phyloP scores from a whole-genome alignment of 2,888 invertebrate species.

The Graphium colonna region DNA sequence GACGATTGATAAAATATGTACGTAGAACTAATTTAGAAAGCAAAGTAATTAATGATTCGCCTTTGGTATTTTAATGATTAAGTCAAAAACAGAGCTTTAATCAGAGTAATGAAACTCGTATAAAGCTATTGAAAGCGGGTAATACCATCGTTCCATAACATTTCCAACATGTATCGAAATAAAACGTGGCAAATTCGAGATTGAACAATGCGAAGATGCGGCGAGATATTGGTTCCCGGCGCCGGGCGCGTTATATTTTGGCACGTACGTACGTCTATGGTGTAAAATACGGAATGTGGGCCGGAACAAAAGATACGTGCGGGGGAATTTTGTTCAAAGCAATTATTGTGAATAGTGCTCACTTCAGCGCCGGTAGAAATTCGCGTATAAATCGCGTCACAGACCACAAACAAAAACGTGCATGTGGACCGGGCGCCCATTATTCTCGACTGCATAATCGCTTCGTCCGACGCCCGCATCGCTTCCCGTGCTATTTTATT shows the following conservation, averaged over 20 bases:
- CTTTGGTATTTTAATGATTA: neutral
- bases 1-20: neutral
- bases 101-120: slow-evolving; percentile 9
- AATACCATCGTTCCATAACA: slow-evolving; percentile 2
- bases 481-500: slow-evolving; percentile 78
- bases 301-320: slow-evolving; percentile 58
- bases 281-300: slow-evolving; percentile 37
- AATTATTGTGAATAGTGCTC: slow-evolving; percentile 78
- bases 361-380: slow-evolving; percentile 76
- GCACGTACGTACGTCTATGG: slow-evolving; percentile 29
- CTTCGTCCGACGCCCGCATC: slow-evolving; percentile 79
- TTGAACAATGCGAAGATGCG: slow-evolving; percentile 35
- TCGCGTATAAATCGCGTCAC: slow-evolving; percentile 79
- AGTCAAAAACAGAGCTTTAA: slow-evolving; percentile 9
- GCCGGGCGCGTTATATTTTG: slow-evolving; percentile 17
- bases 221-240: slow-evolving; percentile 14
- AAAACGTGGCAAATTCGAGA: slow-evolving; percentile 28
- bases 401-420: slow-evolving; percentile 80
- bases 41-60: slow-evolving; percentile 1
- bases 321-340: slow-evolving; percentile 71
- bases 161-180: slow-evolving; percentile 1
- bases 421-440: slow-evolving; percentile 77
- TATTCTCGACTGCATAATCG: slow-evolving; percentile 81
- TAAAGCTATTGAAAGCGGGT: slow-evolving; percentile 6
- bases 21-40: slow-evolving; percentile 2